Evolutionary conservation across 2,113 vertebrate genomes (phyloP), one percentile per base, ranked within the genome.

Genomic region (Ictalurus punctatus): DNA sequence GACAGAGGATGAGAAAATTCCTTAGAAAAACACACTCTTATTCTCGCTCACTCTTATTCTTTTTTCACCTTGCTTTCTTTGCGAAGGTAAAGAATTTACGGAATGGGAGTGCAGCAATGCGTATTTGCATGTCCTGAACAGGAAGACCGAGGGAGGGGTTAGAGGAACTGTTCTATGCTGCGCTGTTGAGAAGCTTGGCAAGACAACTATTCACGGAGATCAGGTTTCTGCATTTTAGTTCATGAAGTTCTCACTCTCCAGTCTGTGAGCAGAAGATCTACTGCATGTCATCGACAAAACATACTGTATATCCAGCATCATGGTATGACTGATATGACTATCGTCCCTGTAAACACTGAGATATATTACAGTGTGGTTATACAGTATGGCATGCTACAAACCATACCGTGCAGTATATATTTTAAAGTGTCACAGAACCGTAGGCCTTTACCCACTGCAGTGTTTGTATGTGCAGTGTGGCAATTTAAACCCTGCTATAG

Each of bases 281-380:
- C 48, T 40, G 63, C 34, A n/a, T 34, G 59, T 71, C 83, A 83
- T 69, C 40, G 23, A 25, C 83, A 69, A 86, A 90, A 88, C 85
- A 74, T 80, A 48, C 37, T n/a, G 30, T 56, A 52, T 85, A 37
- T 56, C 63, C 82, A 63, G 40, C 13, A 78, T 93, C 91, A 90
- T 89, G 92, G 34, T 34, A 34, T 34, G 34, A 34, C 34, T 34
- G 34, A 1, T 34, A 34, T 34, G 34, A 13, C 84, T 23, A 67
- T 67, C 87, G 84, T 14, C 56, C 40, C n/a, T 78, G 54, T 90
- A 73, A 73, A 81, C 86, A 16, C 3, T 12, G 7, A 44, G 21
- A 12, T 10, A 40, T 40, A 21, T 63, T 83, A 14, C 12, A 59
- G 16, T 44, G n/a, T n/a, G 17, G 54, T 65, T 85, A 65, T 74